Base-by-base conservation (phyloP, 2,888 invertebrate genomes). In the Metalampra italica region DNA sequence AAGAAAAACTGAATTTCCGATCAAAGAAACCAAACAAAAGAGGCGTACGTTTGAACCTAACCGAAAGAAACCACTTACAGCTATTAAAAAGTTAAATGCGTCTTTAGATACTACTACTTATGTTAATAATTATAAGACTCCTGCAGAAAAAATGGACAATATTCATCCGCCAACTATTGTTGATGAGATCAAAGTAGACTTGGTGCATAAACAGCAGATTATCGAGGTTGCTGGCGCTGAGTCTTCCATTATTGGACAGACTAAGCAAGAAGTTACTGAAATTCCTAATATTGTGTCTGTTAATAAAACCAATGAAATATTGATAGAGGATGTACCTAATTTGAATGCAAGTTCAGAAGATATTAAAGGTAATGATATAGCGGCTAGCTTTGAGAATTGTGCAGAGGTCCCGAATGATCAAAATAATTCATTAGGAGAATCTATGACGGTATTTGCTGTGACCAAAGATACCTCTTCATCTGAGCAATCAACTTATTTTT, bases 31-130 rank as follows among this genome's bases (percentile, higher is more conserved):
- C 1, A 50, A 55, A 43, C 51, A 61, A 46, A 78, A 73, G 47
- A 71, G 71, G 51, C 64, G 80, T 51, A 79, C 72, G 55, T 74
- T 77, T 3, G 74, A 79, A 59, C 59, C 70, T 9, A 73, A 70
- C 41, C 66, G 57, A 50, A 77, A 71, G 50, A 76, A 61, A 46
- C 56, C 56, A 36, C 34, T 50, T 14, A 49, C 54, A 47, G 52
- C 61, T 40, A 75, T 75, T 49, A 72, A 68, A 14, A 74, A 71
- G 46, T 54, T 71, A 0, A 80, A 77, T 59, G 56, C 63, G 0
- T 69, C 66, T n/a, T 60, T 69, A 48, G 58, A 62, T 51, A 52
- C 49, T 29, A 30, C 47, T 7, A 47, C 51, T 12, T 46, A 43
- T 30, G 15, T 50, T 30, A 0, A 1, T 30, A 14, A 9, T n/a